A percentile compares a stretch with the other conserved stretches of the same genome.
phyloP scores from a whole-genome alignment of 2,797 vertebrate species.

The Enteromius thamalakanensis region DNA sequence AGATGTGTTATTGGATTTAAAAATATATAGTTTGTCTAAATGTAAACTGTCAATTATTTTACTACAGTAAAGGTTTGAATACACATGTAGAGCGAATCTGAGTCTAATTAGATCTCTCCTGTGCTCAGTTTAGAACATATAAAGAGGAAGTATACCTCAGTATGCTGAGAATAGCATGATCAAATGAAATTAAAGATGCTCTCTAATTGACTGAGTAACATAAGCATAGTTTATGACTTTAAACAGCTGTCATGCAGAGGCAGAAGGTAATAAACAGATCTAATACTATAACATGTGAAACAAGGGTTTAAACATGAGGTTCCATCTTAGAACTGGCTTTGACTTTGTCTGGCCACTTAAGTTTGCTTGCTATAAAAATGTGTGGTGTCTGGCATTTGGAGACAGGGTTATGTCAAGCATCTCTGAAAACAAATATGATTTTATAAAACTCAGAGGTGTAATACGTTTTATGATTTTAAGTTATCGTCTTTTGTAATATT shows the following conservation, averaged over 20 bases:
- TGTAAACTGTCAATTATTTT: no score
- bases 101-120: neutral
- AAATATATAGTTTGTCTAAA: no score
- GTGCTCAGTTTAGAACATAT: neutral
- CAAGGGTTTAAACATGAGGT: neutral
- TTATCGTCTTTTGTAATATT: neutral
- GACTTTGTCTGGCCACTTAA: neutral
- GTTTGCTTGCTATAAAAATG: conserved; percentile 35
- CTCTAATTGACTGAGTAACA: neutral
- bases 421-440: neutral
- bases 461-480: neutral
- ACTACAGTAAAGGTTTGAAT: neutral
- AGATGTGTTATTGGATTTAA: no score
- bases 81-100: neutral
- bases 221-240: neutral
- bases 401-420: neutral
- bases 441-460: neutral
- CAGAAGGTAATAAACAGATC: neutral
- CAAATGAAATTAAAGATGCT: conserved; percentile 5
- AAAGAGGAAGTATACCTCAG: neutral
- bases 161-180: neutral
- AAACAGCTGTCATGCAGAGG: neutral
- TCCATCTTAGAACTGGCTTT: neutral
- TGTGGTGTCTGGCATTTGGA: conserved; percentile 4
- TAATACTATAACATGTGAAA: neutral